Evolutionary conservation across 1,140 invertebrate species (phyloP).

Genomic region (Zaprionus davidi): DNA sequence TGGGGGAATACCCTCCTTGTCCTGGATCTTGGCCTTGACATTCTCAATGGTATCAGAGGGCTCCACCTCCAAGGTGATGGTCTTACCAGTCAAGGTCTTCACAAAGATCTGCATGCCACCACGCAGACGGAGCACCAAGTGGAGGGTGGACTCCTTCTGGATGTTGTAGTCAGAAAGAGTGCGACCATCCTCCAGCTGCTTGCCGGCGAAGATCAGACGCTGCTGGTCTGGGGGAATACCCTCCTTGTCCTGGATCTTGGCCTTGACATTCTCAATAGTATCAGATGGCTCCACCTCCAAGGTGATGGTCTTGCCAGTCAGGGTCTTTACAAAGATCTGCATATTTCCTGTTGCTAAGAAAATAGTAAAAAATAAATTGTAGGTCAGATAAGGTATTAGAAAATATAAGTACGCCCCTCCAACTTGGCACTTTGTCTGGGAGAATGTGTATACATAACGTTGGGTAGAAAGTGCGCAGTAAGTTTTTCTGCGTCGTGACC

Average conservation of each 20-base stretch:
- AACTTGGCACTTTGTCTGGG: background rate
- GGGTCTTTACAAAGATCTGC: conserved; percentile 90
- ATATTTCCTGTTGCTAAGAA: conserved; percentile 95
- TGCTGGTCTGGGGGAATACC: no score
- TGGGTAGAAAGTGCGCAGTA: conserved; percentile 39
- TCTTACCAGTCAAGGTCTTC: conserved; percentile 91
- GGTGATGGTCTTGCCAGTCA: conserved; percentile 93
- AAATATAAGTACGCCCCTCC: background rate
- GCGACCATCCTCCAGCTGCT: conserved; percentile 92
- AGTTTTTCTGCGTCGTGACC: conserved; percentile 46
- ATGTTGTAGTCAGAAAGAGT: conserved; percentile 93
- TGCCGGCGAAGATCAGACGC: conserved; percentile 88
- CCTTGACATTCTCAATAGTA: no score
- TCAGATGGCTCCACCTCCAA: conserved; percentile 89
- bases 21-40: conserved; percentile 87
- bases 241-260: conserved; percentile 87
- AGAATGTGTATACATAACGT: background rate
- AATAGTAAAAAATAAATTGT: background rate
- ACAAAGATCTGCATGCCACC: conserved; percentile 83
- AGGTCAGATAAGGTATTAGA: conserved; percentile 77
- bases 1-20: conserved; percentile 85
- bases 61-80: conserved; percentile 45
- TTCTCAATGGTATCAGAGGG: conserved; percentile 45
- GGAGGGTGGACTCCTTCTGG: conserved; percentile 92
- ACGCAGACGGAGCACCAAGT: conserved; percentile 87